These are phyloP conservation scores for Tachina grossa DNA, from an alignment of 2,888 invertebrate genomes.

Conservation along the genomic window DNA sequence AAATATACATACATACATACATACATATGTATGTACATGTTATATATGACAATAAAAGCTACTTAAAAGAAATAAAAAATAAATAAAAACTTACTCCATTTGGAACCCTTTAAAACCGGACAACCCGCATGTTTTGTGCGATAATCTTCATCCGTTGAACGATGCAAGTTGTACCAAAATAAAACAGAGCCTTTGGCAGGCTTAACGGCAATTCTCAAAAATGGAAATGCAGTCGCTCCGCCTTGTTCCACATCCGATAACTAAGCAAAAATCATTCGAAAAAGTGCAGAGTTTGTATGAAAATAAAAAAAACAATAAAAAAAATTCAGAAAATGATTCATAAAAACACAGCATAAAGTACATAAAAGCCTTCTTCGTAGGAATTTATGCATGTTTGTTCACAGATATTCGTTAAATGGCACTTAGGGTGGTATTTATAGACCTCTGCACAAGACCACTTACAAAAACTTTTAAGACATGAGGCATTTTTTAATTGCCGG, in stretches of 20 bases:
- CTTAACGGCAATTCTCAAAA: slow-evolving; percentile 91
- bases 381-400: background rate
- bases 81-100: slow-evolving; percentile 90
- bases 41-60: background rate
- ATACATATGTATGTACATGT: background rate
- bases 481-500: too few species aligned
- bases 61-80: background rate
- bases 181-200: slow-evolving; percentile 95
- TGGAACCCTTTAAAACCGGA: slow-evolving; percentile 96
- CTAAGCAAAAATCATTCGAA: slow-evolving; percentile 83
- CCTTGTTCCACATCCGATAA: slow-evolving; percentile 98
- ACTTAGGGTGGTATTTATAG: background rate
- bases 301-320: background rate
- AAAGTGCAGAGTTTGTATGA: slow-evolving; percentile 1
- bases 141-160: slow-evolving; percentile 95
- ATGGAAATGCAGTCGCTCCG: slow-evolving; percentile 98
- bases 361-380: background rate
- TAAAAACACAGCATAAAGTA: slow-evolving; percentile 24
- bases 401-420: background rate
- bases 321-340: background rate
- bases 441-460: too few species aligned
- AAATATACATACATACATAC: slow-evolving; percentile 67
- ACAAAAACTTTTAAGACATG: too few species aligned
- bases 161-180: slow-evolving; percentile 97
- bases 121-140: slow-evolving; percentile 97